Conservation (phyloP, 2,113 vertebrate species). For the Toxotes chatareus region DNA sequence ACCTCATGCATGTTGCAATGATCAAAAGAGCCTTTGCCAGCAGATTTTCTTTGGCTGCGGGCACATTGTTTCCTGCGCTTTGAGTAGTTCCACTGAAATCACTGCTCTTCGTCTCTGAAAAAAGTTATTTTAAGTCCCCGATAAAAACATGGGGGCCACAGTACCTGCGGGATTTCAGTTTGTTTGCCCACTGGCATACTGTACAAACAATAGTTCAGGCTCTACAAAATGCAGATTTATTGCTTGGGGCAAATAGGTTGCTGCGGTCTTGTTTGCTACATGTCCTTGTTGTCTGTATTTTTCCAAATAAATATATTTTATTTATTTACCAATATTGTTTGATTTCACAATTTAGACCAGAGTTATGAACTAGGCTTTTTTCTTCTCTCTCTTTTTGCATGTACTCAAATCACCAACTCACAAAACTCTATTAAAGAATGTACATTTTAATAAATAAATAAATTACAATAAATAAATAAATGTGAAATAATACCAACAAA, state of each 20-base stretch:
- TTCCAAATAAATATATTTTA: neutral
- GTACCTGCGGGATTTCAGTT: conserved; percentile 30
- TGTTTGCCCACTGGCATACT: conserved; percentile 45
- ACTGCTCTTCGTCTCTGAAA: conserved; percentile 22
- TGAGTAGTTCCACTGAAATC: conserved; percentile 43
- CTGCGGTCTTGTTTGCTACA: neutral
- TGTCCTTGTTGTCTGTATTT: neutral
- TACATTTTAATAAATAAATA: neutral
- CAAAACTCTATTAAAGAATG: neutral
- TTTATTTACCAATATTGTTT: conserved; percentile 4
- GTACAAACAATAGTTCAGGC: conserved; percentile 21
- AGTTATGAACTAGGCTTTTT: neutral
- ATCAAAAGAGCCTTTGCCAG: conserved; percentile 65
- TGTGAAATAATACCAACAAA: neutral
- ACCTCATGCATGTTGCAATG: conserved; percentile 59
- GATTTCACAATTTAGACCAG: neutral
- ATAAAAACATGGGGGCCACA: conserved; percentile 34
- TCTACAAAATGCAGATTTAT: conserved; percentile 24
- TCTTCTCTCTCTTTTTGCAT: neutral
- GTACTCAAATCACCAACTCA: neutral
- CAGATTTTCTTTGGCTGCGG: conserved; percentile 40
- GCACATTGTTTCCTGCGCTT: conserved; percentile 49
- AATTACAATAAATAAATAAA: neutral
- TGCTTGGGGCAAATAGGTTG: neutral
- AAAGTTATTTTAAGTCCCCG: conserved; percentile 50